Percentiles rank a stretch among this genome's conserved stretches.
Evolutionary conservation across 2,888 invertebrate genomes (phyloP).

Genomic region (Drosophila cognata): DNA sequence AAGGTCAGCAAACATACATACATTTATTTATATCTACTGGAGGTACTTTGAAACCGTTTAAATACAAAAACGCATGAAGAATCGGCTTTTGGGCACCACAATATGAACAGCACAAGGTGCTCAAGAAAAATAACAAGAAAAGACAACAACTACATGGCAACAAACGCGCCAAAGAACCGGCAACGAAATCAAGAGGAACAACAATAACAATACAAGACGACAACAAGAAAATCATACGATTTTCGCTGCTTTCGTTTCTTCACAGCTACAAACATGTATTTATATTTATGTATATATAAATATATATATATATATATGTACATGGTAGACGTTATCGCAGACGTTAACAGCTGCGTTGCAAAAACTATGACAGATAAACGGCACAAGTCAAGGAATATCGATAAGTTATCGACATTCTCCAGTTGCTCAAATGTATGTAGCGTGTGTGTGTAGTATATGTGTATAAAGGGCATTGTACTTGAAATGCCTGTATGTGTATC

Average conservation of each 20-base stretch:
- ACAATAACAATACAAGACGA: conserved; percentile 26
- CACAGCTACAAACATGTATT: conserved; percentile 4
- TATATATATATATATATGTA: background rate
- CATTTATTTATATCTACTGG: background rate
- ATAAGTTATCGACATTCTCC: conserved; percentile 35
- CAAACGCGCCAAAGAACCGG: conserved; percentile 49
- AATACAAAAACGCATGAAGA: conserved; percentile 11
- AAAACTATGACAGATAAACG: conserved; percentile 41
- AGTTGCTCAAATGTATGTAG: conserved; percentile 26
- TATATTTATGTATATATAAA: background rate
- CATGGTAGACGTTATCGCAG: conserved; percentile 13
- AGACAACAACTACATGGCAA: conserved; percentile 31
- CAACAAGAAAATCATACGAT: conserved; percentile 73
- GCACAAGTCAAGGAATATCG: conserved; percentile 21
- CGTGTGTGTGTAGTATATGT: background rate
- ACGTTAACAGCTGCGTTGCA: conserved; percentile 43
- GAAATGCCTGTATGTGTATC: conserved; percentile 28
- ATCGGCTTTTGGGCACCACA: conserved; percentile 1
- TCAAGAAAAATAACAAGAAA: conserved; percentile 1
- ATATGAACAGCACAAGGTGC: conserved; percentile 5
- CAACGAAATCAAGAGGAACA: conserved; percentile 24
- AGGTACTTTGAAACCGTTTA: conserved; percentile 28
- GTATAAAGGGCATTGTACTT: conserved; percentile 36
- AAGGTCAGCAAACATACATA: background rate
- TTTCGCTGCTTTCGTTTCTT: conserved; percentile 47